Evolutionary conservation across 2,888 invertebrate species (phyloP).

Genomic region (Sinhomidia bicolor): DNA sequence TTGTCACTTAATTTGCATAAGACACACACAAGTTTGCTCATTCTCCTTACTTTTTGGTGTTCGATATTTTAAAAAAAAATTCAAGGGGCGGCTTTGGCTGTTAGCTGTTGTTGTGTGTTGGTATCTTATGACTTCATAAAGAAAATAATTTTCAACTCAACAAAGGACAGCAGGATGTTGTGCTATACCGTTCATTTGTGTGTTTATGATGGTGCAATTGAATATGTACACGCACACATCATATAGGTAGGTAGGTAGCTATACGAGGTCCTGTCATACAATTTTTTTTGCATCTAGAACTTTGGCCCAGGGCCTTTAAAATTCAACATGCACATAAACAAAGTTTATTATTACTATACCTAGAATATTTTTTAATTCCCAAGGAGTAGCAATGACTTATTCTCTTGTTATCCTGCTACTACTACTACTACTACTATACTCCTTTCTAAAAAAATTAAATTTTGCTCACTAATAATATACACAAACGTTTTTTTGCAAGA

Average conservation of each 20-base stretch:
- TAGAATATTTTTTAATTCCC: conserved; percentile 20
- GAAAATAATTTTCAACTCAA: neutral
- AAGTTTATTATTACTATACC: neutral
- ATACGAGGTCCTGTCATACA: neutral
- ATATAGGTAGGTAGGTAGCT: neutral
- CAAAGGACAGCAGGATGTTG: neutral
- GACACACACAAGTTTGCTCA: conserved; percentile 34
- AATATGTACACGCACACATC: too few species aligned
- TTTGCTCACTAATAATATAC: neutral
- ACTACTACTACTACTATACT: neutral
- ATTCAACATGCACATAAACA: conserved; percentile 6
- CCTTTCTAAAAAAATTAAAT: conserved; percentile 38
- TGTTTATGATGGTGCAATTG: neutral
- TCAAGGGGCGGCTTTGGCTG: conserved; percentile 30
- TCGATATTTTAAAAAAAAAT: neutral
- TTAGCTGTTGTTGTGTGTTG: too few species aligned
- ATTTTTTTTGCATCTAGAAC: neutral
- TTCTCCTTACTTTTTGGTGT: neutral
- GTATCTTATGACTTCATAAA: neutral
- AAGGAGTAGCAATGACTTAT: conserved; percentile 36
- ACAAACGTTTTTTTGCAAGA: conserved; percentile 4
- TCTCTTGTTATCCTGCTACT: conserved; percentile 21
- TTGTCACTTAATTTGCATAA: conserved; percentile 71
- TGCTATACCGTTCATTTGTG: neutral
- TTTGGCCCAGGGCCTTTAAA: neutral